phyloP scores from a whole-genome alignment of 2,797 vertebrate genomes.

The Botia kubotai region DNA sequence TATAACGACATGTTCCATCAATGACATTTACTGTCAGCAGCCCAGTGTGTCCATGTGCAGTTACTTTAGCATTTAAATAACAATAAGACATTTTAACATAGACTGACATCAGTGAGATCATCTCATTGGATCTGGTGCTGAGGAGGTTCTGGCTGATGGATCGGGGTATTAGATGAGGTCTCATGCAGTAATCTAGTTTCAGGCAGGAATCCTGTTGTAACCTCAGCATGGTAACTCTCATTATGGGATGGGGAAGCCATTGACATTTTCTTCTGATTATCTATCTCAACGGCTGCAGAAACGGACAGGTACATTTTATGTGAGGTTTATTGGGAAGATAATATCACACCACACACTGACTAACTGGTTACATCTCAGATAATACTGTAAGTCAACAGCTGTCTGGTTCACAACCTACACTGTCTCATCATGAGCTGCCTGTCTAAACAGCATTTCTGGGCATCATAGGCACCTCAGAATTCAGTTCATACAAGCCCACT shows the following conservation, averaged over 20 bases:
- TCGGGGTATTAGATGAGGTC: background rate
- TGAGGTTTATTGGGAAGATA: constrained; percentile 6
- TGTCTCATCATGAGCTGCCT: background rate
- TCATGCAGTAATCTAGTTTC: background rate
- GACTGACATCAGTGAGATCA: background rate
- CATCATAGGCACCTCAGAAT: background rate
- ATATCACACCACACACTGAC: background rate
- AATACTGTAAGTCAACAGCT: background rate
- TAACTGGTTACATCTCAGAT: background rate
- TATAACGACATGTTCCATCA: background rate
- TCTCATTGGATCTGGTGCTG: background rate
- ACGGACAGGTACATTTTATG: background rate
- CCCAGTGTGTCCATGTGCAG: background rate
- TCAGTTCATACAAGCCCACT: background rate
- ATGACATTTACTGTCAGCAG: background rate
- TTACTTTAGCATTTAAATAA: background rate
- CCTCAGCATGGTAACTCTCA: background rate
- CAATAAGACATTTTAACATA: background rate
- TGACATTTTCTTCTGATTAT: background rate
- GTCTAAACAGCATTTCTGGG: background rate
- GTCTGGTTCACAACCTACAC: too few relatives aligned
- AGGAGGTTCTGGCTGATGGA: background rate
- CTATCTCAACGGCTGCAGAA: background rate
- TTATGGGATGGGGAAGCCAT: background rate
- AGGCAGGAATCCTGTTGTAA: background rate